A percentile compares a stretch with the other conserved stretches of the same genome.
These are phyloP conservation scores for Tachystola acroxantha DNA, from an alignment of 2,888 invertebrate genomes.

Conservation along the genomic window DNA sequence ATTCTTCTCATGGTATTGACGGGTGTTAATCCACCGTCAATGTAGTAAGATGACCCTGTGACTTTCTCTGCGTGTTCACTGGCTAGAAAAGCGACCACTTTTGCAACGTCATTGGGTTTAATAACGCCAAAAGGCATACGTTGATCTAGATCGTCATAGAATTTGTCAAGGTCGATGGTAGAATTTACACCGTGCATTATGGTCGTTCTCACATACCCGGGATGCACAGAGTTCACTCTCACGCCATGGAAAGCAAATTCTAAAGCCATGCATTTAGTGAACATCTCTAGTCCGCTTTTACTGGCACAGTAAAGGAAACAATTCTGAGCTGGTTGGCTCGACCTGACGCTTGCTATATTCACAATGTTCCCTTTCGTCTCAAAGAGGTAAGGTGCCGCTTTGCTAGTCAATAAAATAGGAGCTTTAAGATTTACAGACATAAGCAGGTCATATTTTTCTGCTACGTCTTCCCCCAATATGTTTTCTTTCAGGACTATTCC, in stretches of 20 bases:
- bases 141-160: neutral
- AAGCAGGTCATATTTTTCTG: constrained; percentile 1
- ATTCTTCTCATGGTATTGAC: too few species aligned
- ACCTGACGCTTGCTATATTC: neutral
- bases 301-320: neutral
- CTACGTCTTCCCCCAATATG: constrained; percentile 7
- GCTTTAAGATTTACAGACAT: constrained; percentile 14
- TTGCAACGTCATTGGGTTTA: constrained; percentile 5
- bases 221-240: constrained; percentile 82
- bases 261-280: constrained; percentile 83
- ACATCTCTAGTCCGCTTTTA: constrained; percentile 14
- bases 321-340: neutral
- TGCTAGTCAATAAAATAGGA: neutral
- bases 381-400: constrained; percentile 19
- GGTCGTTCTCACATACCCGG: constrained; percentile 78
- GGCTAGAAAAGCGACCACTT: constrained; percentile 5
- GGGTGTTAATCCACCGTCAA: constrained; percentile 1
- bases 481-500: neutral
- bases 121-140: neutral
- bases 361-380: neutral
- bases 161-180: neutral
- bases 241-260: constrained; percentile 75
- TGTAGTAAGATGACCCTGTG: constrained; percentile 6
- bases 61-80: constrained; percentile 1
- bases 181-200: neutral